Conservation (phyloP, 2,888 invertebrate species). For the Melinaea marsaeus region DNA sequence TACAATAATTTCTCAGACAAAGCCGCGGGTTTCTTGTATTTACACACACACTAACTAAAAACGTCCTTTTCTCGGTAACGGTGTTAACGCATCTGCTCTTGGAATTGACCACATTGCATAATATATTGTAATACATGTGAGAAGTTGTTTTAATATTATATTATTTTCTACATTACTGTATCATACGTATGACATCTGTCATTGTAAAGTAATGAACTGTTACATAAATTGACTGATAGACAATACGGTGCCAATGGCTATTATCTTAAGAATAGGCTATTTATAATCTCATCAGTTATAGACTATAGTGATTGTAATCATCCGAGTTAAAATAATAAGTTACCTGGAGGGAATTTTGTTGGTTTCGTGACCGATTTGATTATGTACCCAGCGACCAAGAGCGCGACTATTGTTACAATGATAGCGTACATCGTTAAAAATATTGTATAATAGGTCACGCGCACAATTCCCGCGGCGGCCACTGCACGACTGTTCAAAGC, state of each 20-base stretch:
- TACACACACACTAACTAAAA: too few species aligned
- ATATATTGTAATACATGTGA: too few species aligned
- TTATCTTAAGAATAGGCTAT: not conserved
- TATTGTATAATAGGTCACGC: constrained; percentile 8
- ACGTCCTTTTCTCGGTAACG: too few species aligned
- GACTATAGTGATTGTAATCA: too few species aligned
- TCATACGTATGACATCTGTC: not conserved
- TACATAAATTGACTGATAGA: constrained; percentile 3
- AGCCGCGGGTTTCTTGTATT: too few species aligned
- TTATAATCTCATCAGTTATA: not conserved
- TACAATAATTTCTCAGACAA: too few species aligned
- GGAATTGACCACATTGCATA: too few species aligned
- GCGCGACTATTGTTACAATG: constrained; percentile 28
- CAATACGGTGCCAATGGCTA: not conserved
- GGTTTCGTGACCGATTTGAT: constrained; percentile 55
- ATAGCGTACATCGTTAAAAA: constrained; percentile 33
- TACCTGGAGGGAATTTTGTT: constrained; percentile 73
- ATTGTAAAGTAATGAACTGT: not conserved
- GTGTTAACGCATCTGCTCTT: too few species aligned
- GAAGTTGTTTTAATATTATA: too few species aligned
- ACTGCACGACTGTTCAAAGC: constrained; percentile 28
- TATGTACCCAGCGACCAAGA: constrained; percentile 31
- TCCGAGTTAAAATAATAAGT: constrained; percentile 25
- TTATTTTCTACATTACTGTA: too few species aligned
- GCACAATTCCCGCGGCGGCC: constrained; percentile 22